Conservation (phyloP, 1,140 invertebrate species). For the Drosophila bocki region DNA sequence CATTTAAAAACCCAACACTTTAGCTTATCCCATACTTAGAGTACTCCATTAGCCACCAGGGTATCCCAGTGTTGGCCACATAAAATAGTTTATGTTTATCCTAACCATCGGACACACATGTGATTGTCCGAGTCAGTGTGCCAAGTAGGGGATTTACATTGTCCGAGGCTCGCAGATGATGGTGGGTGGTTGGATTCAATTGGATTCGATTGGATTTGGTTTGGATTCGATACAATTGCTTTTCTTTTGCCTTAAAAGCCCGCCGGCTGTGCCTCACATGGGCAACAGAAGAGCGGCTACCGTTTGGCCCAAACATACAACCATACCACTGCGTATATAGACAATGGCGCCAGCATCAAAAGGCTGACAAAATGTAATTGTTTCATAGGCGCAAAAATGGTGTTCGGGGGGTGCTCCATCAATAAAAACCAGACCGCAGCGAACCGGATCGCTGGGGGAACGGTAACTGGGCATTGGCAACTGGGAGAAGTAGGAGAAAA, state of each 20-base stretch:
- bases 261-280: conserved; percentile 54
- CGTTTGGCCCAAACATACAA: conserved; percentile 35
- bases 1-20: background rate
- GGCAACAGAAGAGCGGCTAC: conserved; percentile 55
- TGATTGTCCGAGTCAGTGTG: conserved; percentile 45
- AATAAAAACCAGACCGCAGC: conserved; percentile 60
- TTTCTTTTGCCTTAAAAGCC: conserved; percentile 38
- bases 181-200: conserved; percentile 60
- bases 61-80: conserved; percentile 27
- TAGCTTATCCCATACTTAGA: background rate
- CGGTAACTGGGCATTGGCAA: conserved; percentile 28
- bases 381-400: conserved; percentile 72
- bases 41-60: conserved; percentile 20
- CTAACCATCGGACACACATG: conserved; percentile 50
- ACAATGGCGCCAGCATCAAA: conserved; percentile 53
- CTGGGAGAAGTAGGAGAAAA: conserved; percentile 46
- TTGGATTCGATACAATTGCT: conserved; percentile 21
- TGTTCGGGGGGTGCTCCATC: conserved; percentile 57
- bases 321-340: background rate
- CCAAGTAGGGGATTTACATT: conserved; percentile 59
- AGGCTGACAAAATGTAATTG: conserved; percentile 79
- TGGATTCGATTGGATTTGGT: conserved; percentile 23
- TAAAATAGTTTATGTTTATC: conserved; percentile 65
- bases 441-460: conserved; percentile 46
- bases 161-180: conserved; percentile 33